Conservation (phyloP, 2,888 invertebrate genomes). For the Oxytorus armatus region DNA sequence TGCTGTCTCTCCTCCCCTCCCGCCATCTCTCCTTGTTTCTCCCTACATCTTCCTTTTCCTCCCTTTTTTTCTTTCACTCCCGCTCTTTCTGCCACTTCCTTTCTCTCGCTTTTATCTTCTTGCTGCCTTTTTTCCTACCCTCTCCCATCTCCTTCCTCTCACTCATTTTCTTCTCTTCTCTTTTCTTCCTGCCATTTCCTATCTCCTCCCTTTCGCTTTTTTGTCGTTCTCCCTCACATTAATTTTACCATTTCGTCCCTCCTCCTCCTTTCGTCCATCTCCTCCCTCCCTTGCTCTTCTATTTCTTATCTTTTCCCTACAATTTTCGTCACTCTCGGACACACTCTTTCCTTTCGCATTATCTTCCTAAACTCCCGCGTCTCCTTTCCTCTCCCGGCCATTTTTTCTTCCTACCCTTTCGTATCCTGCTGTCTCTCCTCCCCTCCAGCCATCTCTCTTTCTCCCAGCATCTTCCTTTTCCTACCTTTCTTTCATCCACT, state of each 20-base stretch:
- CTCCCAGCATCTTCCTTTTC: not conserved
- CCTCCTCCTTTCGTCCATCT: no score
- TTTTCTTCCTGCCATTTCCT: conserved; percentile 35
- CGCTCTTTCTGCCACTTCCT: not conserved
- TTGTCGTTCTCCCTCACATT: conserved; percentile 44
- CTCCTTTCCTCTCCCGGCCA: not conserved
- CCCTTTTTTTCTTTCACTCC: not conserved
- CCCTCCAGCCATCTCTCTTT: not conserved
- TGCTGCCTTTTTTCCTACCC: not conserved
- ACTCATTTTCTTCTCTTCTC: conserved; percentile 10
- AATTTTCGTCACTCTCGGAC: no score
- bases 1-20: not conserved
- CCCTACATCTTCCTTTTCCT: not conserved
- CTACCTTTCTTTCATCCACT: not conserved
- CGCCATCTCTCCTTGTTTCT: not conserved
- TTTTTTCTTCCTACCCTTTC: not conserved
- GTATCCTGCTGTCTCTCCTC: not conserved
- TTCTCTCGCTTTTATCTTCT: no score
- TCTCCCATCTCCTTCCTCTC: conserved; percentile 63
- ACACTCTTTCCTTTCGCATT: no score
- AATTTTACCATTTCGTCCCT: not conserved
- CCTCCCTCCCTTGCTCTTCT: no score
- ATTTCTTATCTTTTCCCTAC: no score
- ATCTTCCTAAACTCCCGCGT: not conserved
- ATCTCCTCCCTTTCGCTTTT: conserved; percentile 57